phyloP scores from a whole-genome alignment of 2,797 vertebrate species.

The Carapus acus region DNA sequence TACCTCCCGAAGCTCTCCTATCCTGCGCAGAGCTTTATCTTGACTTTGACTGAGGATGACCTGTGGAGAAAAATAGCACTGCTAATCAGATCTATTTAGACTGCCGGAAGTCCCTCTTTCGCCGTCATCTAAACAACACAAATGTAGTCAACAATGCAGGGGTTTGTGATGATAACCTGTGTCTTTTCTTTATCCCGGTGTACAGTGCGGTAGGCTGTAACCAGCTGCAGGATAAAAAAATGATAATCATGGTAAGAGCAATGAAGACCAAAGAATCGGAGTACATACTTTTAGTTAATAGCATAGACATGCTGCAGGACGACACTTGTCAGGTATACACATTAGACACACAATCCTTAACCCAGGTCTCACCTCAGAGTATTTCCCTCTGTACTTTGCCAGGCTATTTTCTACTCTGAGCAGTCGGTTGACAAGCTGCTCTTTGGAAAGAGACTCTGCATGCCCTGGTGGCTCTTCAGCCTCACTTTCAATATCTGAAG shows the following conservation, averaged over 20 bases:
- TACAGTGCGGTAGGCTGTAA: slow-evolving; percentile 82
- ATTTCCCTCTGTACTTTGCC: slow-evolving; percentile 85
- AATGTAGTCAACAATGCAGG: no score
- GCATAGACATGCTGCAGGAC: neutral
- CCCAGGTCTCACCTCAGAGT: slow-evolving; percentile 80
- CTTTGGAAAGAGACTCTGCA: slow-evolving; percentile 77
- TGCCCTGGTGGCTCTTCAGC: slow-evolving; percentile 78
- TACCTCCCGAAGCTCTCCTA: slow-evolving; percentile 94
- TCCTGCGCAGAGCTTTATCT: slow-evolving; percentile 92
- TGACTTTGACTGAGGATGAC: slow-evolving; percentile 93
- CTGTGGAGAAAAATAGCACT: slow-evolving; percentile 61
- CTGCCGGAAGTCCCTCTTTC: no score
- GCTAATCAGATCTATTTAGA: neutral
- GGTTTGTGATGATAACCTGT: slow-evolving; percentile 74
- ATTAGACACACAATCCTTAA: neutral
- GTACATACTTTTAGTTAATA: neutral
- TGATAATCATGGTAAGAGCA: neutral
- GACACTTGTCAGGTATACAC: neutral
- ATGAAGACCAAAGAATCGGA: neutral
- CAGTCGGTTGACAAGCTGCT: slow-evolving; percentile 82
- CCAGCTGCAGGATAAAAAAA: slow-evolving; percentile 71
- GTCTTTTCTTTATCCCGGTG: slow-evolving; percentile 95
- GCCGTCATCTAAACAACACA: no score
- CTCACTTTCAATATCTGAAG: slow-evolving; percentile 92
- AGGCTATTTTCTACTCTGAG: slow-evolving; percentile 82